These are phyloP conservation scores for Chiloscyllium plagiosum DNA, from an alignment of 2,113 vertebrate species.

Conservation along the genomic window DNA sequence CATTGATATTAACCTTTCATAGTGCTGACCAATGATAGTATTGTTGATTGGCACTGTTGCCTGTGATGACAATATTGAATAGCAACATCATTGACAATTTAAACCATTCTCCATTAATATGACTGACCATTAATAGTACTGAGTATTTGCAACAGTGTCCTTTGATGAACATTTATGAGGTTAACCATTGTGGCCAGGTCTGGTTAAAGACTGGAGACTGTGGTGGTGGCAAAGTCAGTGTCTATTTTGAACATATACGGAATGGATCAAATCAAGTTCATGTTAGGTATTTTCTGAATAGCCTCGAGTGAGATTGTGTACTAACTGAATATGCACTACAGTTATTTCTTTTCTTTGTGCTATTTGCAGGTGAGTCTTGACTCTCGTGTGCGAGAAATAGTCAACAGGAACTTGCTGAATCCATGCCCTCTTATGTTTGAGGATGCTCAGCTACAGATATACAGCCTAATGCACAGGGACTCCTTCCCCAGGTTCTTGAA, in stretches of 20 bases:
- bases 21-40: background rate
- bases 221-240: background rate
- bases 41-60: background rate
- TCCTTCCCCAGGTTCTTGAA: slow-evolving; percentile 80
- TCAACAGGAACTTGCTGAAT: slow-evolving; percentile 71
- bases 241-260: background rate
- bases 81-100: background rate
- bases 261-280: background rate
- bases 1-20: background rate
- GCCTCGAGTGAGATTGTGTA: background rate
- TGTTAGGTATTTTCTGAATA: background rate
- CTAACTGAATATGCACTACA: background rate
- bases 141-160: background rate
- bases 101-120: background rate
- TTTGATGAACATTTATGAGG: background rate
- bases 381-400: slow-evolving; percentile 74
- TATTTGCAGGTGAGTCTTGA: slow-evolving; percentile 72
- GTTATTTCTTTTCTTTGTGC: slow-evolving; percentile 43
- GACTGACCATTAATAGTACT: background rate
- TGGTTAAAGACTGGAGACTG: background rate
- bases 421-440: slow-evolving; percentile 72
- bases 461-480: slow-evolving; percentile 78
- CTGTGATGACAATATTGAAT: background rate
- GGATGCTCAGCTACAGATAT: slow-evolving; percentile 75
- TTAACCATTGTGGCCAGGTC: background rate